Evolutionary conservation across 2,888 invertebrate species (phyloP), one percentile per base, ranked within the genome.

Genomic region (Adelognathus sp.): DNA sequence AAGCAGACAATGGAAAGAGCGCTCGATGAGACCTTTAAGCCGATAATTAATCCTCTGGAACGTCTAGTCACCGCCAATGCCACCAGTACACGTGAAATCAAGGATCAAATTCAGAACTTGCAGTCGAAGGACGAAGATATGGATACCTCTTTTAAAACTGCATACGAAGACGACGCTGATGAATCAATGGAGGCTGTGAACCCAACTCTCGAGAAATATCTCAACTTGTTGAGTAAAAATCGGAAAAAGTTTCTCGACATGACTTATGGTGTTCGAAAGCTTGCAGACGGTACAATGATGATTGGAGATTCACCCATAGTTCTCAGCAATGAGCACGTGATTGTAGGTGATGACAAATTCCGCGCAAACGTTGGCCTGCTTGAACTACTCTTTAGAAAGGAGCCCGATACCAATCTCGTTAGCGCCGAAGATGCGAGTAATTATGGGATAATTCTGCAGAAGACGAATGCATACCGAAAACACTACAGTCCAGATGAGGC

Each of bases 361-460:
- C 33, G 2, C 0, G 9, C n/a, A 31, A 70, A 39, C 27, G 6
- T 41, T 7, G 72, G 72, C 14, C 29, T 73, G 56, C 60, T 76
- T 21, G 72, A 79, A 61, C 66, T 79, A 4, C 39, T 79, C 14
- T 76, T 72, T 58, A 39, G 63, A 36, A 79, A 72, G 36, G 58
- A 64, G 39, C 79, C 79, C 14, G 50, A 64, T 54, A 4, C 36
- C 1, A 0, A 54, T 24, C 39, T 69, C 6, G 61, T 76, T 16
- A 76, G 60, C 27, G 9, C 31, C 1, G 61, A 60, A 36, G 74
- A 77, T 56, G 9, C 11, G 29, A 60, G 64, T 24, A 66, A 69
- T 41, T 80, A 69, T 52, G 56, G 72, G 18, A 64, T 52, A 61
- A 79, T 72, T 27, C 33, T 80, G 21, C 29, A 52, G 31, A 18